A percentile compares a stretch with the other conserved stretches of the same genome.
These are phyloP conservation scores for Fringilla coelebs DNA, from an alignment of 2,797 vertebrate genomes.

Conservation along the genomic window DNA sequence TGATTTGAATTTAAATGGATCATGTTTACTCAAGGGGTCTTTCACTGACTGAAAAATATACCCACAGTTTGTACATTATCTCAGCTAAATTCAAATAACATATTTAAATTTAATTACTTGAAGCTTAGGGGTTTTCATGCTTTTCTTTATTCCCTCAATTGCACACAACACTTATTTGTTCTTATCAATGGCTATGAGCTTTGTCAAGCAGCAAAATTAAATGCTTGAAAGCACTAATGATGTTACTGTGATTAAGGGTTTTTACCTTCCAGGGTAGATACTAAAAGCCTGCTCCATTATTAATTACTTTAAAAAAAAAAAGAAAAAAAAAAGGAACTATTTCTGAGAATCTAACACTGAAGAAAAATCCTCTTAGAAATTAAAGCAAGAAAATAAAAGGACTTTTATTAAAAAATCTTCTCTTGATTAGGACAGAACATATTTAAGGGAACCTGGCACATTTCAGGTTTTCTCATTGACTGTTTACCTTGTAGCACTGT, in stretches of 20 bases:
- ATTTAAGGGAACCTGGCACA: neutral
- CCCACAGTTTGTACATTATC: conserved; percentile 60
- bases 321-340: neutral
- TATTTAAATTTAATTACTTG: conserved; percentile 76
- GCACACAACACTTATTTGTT: conserved; percentile 60
- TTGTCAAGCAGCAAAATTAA: conserved; percentile 77
- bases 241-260: conserved; percentile 74
- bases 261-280: conserved; percentile 63
- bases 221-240: conserved; percentile 74
- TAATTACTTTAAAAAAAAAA: conserved; percentile 41
- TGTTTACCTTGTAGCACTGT: neutral
- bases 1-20: conserved; percentile 59
- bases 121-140: conserved; percentile 68
- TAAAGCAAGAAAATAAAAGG: neutral
- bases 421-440: neutral
- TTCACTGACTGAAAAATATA: conserved; percentile 63
- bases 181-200: conserved; percentile 70
- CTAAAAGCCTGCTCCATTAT: conserved; percentile 63
- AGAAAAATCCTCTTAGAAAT: conserved; percentile 20
- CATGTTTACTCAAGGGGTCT: conserved; percentile 60
- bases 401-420: neutral
- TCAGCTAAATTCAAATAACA: conserved; percentile 66
- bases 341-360: neutral
- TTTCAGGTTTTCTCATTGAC: neutral
- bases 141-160: conserved; percentile 53